These are phyloP conservation scores for Cynopterus sphinx DNA, from an alignment of 2,797 vertebrate genomes.

Conservation along the genomic window DNA sequence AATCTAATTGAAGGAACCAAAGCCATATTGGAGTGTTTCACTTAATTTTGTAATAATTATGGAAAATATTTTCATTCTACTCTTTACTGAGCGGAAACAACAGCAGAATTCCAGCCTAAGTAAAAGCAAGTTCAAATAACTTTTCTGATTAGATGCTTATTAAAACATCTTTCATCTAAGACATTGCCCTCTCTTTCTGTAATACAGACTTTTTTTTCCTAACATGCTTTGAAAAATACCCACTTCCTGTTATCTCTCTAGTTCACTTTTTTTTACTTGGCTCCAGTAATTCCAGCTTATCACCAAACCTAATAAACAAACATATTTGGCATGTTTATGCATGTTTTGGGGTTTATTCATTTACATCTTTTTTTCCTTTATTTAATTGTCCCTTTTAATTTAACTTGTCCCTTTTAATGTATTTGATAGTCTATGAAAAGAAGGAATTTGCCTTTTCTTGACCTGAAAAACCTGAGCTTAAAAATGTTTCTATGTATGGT, in stretches of 20 bases:
- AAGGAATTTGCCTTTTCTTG: background rate
- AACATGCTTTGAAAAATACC: background rate
- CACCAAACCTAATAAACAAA: background rate
- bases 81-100: slow-evolving; percentile 25
- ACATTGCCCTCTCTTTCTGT: background rate
- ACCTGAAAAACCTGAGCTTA: slow-evolving; percentile 27
- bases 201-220: background rate
- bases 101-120: slow-evolving; percentile 23
- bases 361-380: background rate
- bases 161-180: slow-evolving; percentile 20
- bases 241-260: background rate
- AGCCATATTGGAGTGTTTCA: background rate
- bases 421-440: background rate
- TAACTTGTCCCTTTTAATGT: background rate
- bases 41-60: slow-evolving; percentile 43
- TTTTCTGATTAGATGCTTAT: background rate
- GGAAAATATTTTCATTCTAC: background rate
- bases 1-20: slow-evolving; percentile 49
- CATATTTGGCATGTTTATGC: background rate
- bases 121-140: background rate
- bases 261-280: background rate
- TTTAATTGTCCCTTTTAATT: background rate
- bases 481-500: background rate
- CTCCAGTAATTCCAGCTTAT: background rate
- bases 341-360: background rate